Evolutionary conservation across 2,888 invertebrate genomes (phyloP).

Genomic region (Andrena camellia): DNA sequence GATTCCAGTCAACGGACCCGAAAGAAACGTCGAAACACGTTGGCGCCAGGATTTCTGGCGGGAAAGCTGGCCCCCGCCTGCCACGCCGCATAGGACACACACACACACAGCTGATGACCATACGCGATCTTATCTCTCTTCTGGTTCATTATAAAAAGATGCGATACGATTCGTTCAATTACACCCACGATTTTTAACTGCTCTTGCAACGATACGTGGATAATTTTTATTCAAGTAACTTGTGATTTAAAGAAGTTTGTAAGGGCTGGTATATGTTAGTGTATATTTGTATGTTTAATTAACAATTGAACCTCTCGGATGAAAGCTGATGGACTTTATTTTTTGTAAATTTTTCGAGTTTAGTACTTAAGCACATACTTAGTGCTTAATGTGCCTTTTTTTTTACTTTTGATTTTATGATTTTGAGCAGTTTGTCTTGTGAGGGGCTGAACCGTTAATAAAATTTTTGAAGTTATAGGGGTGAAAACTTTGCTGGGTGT

Average conservation of each 20-base stretch:
- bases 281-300: too few relatives aligned
- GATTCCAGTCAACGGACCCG: constrained; percentile 17
- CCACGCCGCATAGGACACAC: constrained; percentile 13
- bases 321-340: too few relatives aligned
- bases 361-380: too few relatives aligned
- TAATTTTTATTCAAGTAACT: neutral
- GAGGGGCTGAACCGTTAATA: too few relatives aligned
- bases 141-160: constrained; percentile 3
- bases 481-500: too few relatives aligned
- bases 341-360: too few relatives aligned
- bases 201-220: neutral
- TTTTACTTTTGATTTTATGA: too few relatives aligned
- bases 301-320: neutral
- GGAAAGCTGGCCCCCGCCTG: constrained; percentile 39
- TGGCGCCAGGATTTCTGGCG: constrained; percentile 54
- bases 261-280: too few relatives aligned
- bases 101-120: neutral
- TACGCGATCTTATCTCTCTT: constrained; percentile 16
- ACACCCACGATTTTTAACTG: constrained; percentile 1
- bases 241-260: too few relatives aligned
- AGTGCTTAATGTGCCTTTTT: too few relatives aligned
- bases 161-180: constrained; percentile 6
- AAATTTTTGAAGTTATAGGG: too few relatives aligned
- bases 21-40: constrained; percentile 45
- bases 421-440: too few relatives aligned